These are phyloP conservation scores for Gobio gobio DNA, from an alignment of 2,113 vertebrate species.

Conservation along the genomic window DNA sequence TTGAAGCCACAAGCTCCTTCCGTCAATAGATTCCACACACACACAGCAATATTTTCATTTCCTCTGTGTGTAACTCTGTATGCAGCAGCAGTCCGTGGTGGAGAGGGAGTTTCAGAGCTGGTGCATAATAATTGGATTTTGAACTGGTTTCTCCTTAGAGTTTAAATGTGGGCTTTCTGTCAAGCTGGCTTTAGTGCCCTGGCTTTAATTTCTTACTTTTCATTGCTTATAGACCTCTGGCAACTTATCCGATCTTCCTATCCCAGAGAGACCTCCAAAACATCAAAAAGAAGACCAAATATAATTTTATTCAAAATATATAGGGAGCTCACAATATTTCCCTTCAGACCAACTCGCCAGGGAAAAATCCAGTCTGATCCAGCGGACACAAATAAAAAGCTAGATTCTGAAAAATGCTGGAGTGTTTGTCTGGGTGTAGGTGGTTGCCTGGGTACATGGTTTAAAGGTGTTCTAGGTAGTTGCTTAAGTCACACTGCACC, in stretches of 20 bases:
- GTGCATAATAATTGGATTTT: slow-evolving; percentile 55
- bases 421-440: not conserved
- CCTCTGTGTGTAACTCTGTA: slow-evolving; percentile 24
- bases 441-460: not conserved
- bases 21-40: slow-evolving; percentile 30
- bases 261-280: slow-evolving; percentile 14
- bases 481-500: too few relatives aligned
- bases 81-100: slow-evolving; percentile 26
- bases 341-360: not conserved
- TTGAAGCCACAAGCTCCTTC: slow-evolving; percentile 20
- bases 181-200: slow-evolving; percentile 23
- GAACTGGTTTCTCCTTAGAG: slow-evolving; percentile 49
- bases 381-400: not conserved
- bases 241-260: not conserved
- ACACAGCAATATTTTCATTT: slow-evolving; percentile 23
- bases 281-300: slow-evolving; percentile 22
- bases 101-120: slow-evolving; percentile 11
- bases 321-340: not conserved
- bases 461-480: not conserved
- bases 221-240: slow-evolving; percentile 34
- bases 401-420: not conserved
- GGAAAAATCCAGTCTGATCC: slow-evolving; percentile 27
- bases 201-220: slow-evolving; percentile 41
- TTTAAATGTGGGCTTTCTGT: slow-evolving; percentile 38
- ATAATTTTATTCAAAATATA: slow-evolving; percentile 1